Conservation (phyloP, 2,113 vertebrate species). For the Sapajus apella region DNA sequence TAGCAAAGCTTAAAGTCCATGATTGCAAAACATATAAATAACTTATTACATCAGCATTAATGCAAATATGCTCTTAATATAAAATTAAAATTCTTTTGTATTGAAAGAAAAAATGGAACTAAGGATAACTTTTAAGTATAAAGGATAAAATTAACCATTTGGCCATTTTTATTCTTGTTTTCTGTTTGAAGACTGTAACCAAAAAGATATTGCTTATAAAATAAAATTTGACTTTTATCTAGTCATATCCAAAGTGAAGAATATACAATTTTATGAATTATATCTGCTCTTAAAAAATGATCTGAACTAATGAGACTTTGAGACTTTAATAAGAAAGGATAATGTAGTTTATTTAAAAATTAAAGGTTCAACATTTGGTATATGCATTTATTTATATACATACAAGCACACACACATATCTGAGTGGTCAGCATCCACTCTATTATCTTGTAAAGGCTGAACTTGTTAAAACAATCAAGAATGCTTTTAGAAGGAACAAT, state of each 20-base stretch:
- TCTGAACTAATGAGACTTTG: not conserved
- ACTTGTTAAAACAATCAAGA: not conserved
- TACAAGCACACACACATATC: not conserved
- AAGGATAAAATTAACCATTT: not conserved
- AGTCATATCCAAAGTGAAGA: not conserved
- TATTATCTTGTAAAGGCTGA: not conserved
- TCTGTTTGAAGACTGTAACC: not conserved
- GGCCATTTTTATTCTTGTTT: constrained; percentile 17
- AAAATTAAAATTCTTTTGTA: not conserved
- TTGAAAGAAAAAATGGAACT: not conserved
- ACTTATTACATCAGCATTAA: not conserved
- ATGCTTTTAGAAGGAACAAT: not conserved
- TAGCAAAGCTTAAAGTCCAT: not conserved
- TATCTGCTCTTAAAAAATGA: not conserved
- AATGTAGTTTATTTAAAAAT: not conserved
- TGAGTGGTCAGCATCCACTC: not conserved
- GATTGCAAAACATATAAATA: not conserved
- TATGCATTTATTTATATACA: not conserved
- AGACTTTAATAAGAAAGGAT: not conserved
- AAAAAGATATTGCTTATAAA: not conserved
- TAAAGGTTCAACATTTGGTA: not conserved
- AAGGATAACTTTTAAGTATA: not conserved
- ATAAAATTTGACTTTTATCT: not conserved
- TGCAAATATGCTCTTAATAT: not conserved
- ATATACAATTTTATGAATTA: not conserved